These are phyloP conservation scores for Allophyes oxyacanthae DNA, from an alignment of 2,888 invertebrate species.

Conservation along the genomic window DNA sequence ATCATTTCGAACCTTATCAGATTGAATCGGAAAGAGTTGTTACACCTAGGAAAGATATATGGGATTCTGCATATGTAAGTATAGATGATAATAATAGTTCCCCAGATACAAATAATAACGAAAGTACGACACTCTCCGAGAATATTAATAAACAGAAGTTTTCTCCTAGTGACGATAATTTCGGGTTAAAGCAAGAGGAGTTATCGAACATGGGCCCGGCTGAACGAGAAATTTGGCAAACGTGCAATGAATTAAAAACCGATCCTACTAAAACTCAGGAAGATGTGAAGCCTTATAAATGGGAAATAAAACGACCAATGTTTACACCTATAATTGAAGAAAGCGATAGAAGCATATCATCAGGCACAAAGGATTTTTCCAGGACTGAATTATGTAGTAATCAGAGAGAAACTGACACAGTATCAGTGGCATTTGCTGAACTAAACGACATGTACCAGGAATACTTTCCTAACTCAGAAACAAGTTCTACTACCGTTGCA, in stretches of 20 bases:
- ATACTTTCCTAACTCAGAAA: conserved; percentile 75
- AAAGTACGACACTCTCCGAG: conserved; percentile 67
- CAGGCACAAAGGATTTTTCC: conserved; percentile 67
- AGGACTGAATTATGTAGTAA: conserved; percentile 54
- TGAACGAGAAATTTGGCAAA: conserved; percentile 84
- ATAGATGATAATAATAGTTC: conserved; percentile 85
- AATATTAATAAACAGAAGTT: conserved; percentile 68
- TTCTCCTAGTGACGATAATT: conserved; percentile 61
- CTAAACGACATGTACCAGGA: conserved; percentile 80
- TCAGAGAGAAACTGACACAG: conserved; percentile 73
- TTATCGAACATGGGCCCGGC: conserved; percentile 82
- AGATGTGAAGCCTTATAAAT: conserved; percentile 67
- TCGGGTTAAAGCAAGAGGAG: conserved; percentile 63
- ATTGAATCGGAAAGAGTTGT: conserved; percentile 62
- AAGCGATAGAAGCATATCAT: conserved; percentile 75
- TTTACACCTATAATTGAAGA: conserved; percentile 86
- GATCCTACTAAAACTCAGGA: conserved; percentile 63
- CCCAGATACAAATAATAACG: conserved; percentile 81
- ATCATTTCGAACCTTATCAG: conserved; percentile 61
- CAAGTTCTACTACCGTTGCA: conserved; percentile 57
- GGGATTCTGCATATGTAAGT: conserved; percentile 89
- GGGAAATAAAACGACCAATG: conserved; percentile 72
- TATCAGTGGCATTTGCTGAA: conserved; percentile 85
- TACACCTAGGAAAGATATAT: conserved; percentile 80
- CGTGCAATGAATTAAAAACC: conserved; percentile 69